phyloP scores from a whole-genome alignment of 53 echinoderm and acorn worm species.

The Mesocentrotus franciscanus region DNA sequence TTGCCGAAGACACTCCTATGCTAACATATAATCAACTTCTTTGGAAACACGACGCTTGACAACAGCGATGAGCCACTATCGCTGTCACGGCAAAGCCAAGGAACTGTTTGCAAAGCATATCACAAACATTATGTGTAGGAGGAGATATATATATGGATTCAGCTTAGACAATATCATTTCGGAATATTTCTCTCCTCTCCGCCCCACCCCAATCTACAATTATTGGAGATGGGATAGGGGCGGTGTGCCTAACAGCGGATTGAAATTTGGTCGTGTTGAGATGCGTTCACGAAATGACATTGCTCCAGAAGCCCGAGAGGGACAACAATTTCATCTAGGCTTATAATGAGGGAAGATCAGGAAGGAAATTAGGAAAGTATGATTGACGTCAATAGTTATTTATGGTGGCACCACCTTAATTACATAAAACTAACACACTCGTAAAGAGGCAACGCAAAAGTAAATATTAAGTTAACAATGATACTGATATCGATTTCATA shows the following conservation, averaged over 20 bases:
- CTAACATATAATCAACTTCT: not conserved
- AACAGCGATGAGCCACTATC: slow-evolving; percentile 22
- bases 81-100: not conserved
- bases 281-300: not conserved
- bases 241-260: not conserved
- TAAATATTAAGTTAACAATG: no score
- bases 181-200: not conserved
- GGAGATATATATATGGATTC: slow-evolving; percentile 40
- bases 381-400: no score
- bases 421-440: no score
- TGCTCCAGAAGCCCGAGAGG: not conserved
- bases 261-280: not conserved
- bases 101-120: slow-evolving; percentile 25
- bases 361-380: no score
- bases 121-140: slow-evolving; percentile 32
- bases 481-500: no score
- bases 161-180: slow-evolving; percentile 36
- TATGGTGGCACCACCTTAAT: no score
- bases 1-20: not conserved
- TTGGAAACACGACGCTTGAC: slow-evolving; percentile 35
- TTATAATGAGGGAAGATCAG: no score
- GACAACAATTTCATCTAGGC: not conserved
- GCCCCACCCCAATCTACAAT: not conserved
- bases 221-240: not conserved
- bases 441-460: no score